Conservation (phyloP, 1,140 invertebrate species). For the Ruditapes philippinarum region DNA sequence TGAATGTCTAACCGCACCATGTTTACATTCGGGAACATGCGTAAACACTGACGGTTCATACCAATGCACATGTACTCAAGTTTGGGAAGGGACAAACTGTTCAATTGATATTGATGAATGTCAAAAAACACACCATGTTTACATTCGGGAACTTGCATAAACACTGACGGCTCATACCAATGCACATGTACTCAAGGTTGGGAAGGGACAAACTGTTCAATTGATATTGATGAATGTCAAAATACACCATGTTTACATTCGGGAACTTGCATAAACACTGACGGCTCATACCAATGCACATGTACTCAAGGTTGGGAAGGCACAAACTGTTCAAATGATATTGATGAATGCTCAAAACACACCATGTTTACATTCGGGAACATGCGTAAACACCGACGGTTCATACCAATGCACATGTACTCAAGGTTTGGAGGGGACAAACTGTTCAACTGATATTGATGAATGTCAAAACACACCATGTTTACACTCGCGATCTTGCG, state of each 20-base stretch:
- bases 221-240: slow-evolving; percentile 69
- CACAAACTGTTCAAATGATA: slow-evolving; percentile 86
- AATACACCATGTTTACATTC: slow-evolving; percentile 38
- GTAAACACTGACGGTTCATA: slow-evolving; percentile 3
- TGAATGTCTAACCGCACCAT: slow-evolving; percentile 47
- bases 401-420: slow-evolving; percentile 28
- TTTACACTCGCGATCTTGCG: neutral
- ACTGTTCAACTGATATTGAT: slow-evolving; percentile 87
- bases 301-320: slow-evolving; percentile 87
- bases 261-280: neutral
- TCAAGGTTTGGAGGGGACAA: slow-evolving; percentile 95
- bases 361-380: slow-evolving; percentile 59
- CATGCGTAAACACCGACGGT: slow-evolving; percentile 36
- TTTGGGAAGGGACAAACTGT: slow-evolving; percentile 24
- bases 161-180: slow-evolving; percentile 51
- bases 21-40: slow-evolving; percentile 18
- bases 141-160: slow-evolving; percentile 59
- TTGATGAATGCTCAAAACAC: slow-evolving; percentile 28
- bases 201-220: slow-evolving; percentile 32
- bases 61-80: neutral
- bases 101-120: slow-evolving; percentile 63
- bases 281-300: neutral
- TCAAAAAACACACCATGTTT: slow-evolving; percentile 29
- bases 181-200: slow-evolving; percentile 55
- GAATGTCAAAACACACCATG: slow-evolving; percentile 20